These are phyloP conservation scores for Portevinia maculata DNA, from an alignment of 2,888 invertebrate genomes.

Conservation along the genomic window DNA sequence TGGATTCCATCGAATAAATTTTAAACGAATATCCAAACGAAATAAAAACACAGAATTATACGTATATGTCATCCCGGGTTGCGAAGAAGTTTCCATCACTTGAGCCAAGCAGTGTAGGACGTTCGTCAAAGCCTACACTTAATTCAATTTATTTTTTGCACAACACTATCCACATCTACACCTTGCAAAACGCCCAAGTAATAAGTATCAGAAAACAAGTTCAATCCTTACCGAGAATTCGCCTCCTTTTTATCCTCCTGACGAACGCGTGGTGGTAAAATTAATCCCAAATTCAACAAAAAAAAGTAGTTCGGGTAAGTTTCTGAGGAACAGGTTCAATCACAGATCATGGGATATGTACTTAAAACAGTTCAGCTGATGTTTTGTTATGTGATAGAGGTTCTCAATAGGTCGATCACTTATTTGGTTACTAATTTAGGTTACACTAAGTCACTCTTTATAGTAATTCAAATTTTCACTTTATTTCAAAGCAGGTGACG, in stretches of 20 bases:
- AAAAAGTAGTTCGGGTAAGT: conserved; percentile 14
- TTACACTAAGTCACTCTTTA: conserved; percentile 29
- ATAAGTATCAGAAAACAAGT: conserved; percentile 28
- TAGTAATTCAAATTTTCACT: conserved; percentile 44
- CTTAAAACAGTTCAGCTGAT: conserved; percentile 33
- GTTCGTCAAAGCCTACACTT: conserved; percentile 66
- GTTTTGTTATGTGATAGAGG: background rate
- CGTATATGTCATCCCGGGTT: conserved; percentile 43
- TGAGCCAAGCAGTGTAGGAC: conserved; percentile 45
- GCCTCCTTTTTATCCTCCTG: conserved; percentile 50
- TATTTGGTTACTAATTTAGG: conserved; percentile 40
- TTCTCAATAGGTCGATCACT: conserved; percentile 45
- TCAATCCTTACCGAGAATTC: conserved; percentile 60
- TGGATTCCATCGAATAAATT: conserved; percentile 46
- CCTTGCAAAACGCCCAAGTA: conserved; percentile 21
- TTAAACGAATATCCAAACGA: background rate
- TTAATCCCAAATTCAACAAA: conserved; percentile 60
- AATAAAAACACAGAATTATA: conserved; percentile 6
- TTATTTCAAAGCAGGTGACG: conserved; percentile 48
- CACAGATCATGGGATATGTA: conserved; percentile 38
- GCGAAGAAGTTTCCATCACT: conserved; percentile 16
- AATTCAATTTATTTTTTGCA: conserved; percentile 39
- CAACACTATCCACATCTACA: conserved; percentile 14
- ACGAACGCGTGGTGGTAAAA: background rate
- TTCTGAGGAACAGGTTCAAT: conserved; percentile 65